Conservation (phyloP, 1,140 invertebrate genomes). For the Tachypleus tridentatus region DNA sequence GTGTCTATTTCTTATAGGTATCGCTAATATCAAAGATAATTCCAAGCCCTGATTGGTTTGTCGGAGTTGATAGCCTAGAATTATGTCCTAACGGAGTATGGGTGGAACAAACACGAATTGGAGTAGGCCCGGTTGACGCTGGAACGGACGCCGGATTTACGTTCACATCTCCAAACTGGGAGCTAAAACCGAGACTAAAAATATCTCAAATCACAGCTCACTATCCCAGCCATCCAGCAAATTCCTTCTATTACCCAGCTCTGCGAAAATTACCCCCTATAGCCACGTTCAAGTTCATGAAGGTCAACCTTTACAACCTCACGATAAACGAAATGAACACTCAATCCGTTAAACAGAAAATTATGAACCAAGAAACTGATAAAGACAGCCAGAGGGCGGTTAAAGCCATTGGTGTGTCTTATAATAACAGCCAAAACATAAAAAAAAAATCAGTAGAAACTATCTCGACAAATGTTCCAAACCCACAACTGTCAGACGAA, state of each 20-base stretch:
- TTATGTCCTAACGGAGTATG: constrained; percentile 91
- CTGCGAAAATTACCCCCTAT: constrained; percentile 74
- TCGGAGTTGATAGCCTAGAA: constrained; percentile 81
- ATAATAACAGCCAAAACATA: too few relatives aligned
- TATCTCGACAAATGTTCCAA: too few relatives aligned
- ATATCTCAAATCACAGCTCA: constrained; percentile 80
- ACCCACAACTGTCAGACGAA: too few relatives aligned
- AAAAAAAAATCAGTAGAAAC: too few relatives aligned
- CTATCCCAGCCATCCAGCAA: constrained; percentile 79
- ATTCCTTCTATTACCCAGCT: constrained; percentile 88
- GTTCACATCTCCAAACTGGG: constrained; percentile 90
- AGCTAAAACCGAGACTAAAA: constrained; percentile 74
- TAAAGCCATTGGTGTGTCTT: too few relatives aligned
- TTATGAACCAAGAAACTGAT: too few relatives aligned
- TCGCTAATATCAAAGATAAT: constrained; percentile 74
- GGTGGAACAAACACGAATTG: constrained; percentile 80
- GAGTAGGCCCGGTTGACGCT: constrained; percentile 89
- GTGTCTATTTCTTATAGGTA: constrained; percentile 41
- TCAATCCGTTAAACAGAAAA: too few relatives aligned
- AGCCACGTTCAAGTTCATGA: constrained; percentile 77
- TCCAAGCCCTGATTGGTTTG: constrained; percentile 96
- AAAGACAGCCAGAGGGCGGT: too few relatives aligned
- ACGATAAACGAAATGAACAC: not conserved
- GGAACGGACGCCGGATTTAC: constrained; percentile 95
- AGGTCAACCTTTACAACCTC: constrained; percentile 33